A percentile compares a stretch with the other conserved stretches of the same genome.
Conservation (phyloP, 2,113 vertebrate genomes). For the Oryzias curvinotus region DNA sequence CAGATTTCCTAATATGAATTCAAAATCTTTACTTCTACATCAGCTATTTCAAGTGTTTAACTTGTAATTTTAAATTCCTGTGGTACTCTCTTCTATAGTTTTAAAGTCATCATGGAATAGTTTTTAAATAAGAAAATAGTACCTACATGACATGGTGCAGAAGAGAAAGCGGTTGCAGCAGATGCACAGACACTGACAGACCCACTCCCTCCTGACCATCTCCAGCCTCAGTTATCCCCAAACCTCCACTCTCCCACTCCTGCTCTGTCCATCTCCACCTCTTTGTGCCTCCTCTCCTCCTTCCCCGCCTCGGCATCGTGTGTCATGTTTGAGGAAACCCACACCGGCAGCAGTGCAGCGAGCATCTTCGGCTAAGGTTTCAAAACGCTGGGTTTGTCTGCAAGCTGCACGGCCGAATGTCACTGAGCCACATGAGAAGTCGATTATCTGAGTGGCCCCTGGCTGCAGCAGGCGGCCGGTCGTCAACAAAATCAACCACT, state of each 20-base stretch:
- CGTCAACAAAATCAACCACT: too few relatives aligned
- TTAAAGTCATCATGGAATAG: too few relatives aligned
- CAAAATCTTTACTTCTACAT: too few relatives aligned
- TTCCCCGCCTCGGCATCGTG: constrained; percentile 54
- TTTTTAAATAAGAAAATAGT: constrained; percentile 12
- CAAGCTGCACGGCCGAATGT: neutral
- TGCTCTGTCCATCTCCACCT: constrained; percentile 6
- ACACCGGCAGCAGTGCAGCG: constrained; percentile 69
- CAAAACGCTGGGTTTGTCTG: constrained; percentile 52
- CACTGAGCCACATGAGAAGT: neutral
- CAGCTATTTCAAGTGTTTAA: too few relatives aligned
- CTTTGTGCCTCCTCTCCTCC: constrained; percentile 36
- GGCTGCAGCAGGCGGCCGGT: too few relatives aligned
- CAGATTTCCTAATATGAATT: too few relatives aligned
- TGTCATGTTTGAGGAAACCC: constrained; percentile 79
- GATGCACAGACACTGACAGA: constrained; percentile 93
- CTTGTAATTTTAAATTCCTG: too few relatives aligned
- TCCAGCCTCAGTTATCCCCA: constrained; percentile 42
- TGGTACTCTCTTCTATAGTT: too few relatives aligned
- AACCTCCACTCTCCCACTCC: constrained; percentile 16
- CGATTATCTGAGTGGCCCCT: too few relatives aligned
- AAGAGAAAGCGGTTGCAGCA: constrained; percentile 89
- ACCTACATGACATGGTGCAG: constrained; percentile 96
- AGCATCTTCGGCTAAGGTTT: constrained; percentile 57
- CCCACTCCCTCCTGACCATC: constrained; percentile 91